These are phyloP conservation scores for Potamarius usumacintae DNA, from an alignment of 2,113 vertebrate species.

Conservation along the genomic window DNA sequence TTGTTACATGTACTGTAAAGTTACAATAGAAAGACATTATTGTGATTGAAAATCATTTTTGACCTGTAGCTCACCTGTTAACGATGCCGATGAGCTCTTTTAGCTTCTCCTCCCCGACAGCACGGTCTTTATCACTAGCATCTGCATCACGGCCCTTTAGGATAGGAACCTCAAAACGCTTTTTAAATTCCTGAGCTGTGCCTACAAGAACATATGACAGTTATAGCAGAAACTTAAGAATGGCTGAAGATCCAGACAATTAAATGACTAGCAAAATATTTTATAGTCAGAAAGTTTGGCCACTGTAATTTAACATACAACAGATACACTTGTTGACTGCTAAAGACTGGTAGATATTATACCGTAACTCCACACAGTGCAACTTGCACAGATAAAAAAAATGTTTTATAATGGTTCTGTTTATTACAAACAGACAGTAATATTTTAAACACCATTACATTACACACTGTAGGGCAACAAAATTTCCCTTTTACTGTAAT, in stretches of 20 bases:
- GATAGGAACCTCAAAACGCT: conserved; percentile 91
- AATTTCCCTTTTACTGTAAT: background rate
- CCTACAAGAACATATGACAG: conserved; percentile 66
- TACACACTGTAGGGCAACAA: background rate
- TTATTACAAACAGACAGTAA: background rate
- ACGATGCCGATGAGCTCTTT: conserved; percentile 90
- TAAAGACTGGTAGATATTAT: background rate
- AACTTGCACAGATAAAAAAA: background rate
- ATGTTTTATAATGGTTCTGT: background rate
- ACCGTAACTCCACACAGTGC: background rate
- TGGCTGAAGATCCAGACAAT: background rate
- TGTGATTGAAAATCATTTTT: background rate
- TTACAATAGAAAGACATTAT: background rate
- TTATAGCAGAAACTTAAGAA: background rate
- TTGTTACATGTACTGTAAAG: background rate
- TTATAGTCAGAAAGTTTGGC: no score
- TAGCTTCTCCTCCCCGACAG: conserved; percentile 87
- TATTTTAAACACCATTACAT: no score
- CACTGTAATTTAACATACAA: background rate
- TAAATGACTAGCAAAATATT: background rate
- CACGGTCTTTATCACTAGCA: conserved; percentile 82
- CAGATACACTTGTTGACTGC: background rate
- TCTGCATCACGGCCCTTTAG: conserved; percentile 91
- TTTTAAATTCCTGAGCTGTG: conserved; percentile 95
- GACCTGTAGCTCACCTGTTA: conserved; percentile 76